Base-by-base conservation (phyloP, 2,113 vertebrate genomes). In the Mirza zaza region DNA sequence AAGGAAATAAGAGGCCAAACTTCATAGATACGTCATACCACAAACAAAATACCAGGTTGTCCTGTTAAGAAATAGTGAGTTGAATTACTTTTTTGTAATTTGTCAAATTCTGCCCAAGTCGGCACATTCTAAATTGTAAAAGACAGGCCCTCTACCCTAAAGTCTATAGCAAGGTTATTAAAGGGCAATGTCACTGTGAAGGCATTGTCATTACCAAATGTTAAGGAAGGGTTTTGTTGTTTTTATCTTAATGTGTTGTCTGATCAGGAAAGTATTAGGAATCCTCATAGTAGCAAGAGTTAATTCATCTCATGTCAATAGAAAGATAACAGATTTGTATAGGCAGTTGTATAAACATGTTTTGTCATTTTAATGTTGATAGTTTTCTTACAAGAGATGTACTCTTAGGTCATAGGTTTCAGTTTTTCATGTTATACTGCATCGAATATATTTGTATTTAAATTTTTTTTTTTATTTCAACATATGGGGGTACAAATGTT, bases 81-180 rank as follows among this genome's bases (percentile, higher is more conserved):
- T 80, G 14, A 93, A 70, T 63, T 95, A 32, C 32, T 77, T 52
- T 82, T 77, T 61, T 70, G 36, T 87, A 45, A 67, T n/a, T 79
- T 73, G 50, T 68, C 75, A 87, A 90, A 84, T 79, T 80, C 83
- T 96, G 50, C 83, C 75, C 55, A 91, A 80, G 11, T 94, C 42
- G 67, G 50, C 94, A 75, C 65, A 75, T 92, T 85, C 57, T 95
- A 87, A 93, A 84, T 48, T 96, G 17, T 71, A 45, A 76, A 55
- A 75, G 71, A 42, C 23, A 84, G 75, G 48, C 59, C 50, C 25
- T 29, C 67, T 20, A 34, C 50, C 42, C 75, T 76, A 32, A 96
- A 77, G 42, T 84, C 65, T 73, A 45, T 29, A 90, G 65, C 75
- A 90, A 90, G 18, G 42, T 85, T 95, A 36, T 45, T 76, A 90